Base-by-base conservation (phyloP, 2,888 invertebrate species). In the Plusia festucae region DNA sequence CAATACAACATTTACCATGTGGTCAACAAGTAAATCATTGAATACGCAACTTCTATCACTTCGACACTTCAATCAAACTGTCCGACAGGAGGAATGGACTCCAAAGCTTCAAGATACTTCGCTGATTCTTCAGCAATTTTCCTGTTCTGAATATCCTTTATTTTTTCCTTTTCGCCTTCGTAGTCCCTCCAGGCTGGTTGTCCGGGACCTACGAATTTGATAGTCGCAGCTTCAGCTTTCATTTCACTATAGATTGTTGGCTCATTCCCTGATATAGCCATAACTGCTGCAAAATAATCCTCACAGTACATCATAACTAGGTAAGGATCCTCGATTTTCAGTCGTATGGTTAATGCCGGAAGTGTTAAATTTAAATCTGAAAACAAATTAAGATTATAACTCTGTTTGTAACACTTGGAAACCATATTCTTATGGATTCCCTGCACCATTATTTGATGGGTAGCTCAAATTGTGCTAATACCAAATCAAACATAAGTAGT, bases 291-390 rank as follows among this genome's bases (percentile, higher is more conserved):
- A 8, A 82, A 85, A 1, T 73, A 68, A 0, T 83, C 70, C 2
- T 88, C 85, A 56, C 93, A 93, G 51, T 82, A 85, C 86, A 89
- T 90, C 78, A 92, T 59, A 0, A 87, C 89, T 51, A 93, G 69
- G 60, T 91, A 92, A 0, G 89, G 86, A 63, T 88, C 89, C 2
- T 84, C 82, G 27, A 89, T 86, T 71, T 91, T 93, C 15, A 93
- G 11, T 32, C 89, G 79, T 11, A 92, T 0, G 11, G 60, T 68
- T n/a, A 84, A 16, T 0, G 77, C 53, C 0, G 88, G 85, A 0
- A 89, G 27, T 4, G 54, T 62, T 8, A 82, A 13, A 0, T 70
- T 70, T 16, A 62, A 61, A 0, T 49, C 89, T 91, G 81, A 18
- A 78, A 87, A 69, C 51, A 6, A 6, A 30, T 9, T 9, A 30